Evolutionary conservation across 2,888 invertebrate genomes (phyloP).

Genomic region (Koerneria pararmatus): DNA sequence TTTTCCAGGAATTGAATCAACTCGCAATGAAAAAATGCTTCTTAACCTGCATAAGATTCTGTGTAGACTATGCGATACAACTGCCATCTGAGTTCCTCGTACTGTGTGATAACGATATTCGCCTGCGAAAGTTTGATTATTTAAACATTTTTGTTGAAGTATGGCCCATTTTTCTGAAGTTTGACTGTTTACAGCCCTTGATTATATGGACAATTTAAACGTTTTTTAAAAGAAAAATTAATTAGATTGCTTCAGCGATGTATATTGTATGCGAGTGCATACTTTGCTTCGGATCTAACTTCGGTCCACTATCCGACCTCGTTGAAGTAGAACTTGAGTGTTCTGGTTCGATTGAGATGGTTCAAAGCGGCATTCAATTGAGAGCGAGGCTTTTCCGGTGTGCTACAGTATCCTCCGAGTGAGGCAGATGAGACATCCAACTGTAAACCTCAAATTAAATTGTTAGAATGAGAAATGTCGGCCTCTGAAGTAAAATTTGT

Average conservation of each 20-base stretch:
- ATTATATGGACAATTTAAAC: no score
- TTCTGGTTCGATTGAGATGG: constrained; percentile 18
- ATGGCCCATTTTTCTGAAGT: no score
- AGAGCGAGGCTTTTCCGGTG: not conserved
- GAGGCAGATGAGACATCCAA: constrained; percentile 5
- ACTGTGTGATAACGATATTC: constrained; percentile 9
- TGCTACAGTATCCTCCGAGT: constrained; percentile 5
- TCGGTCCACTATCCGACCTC: no score
- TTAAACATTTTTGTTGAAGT: no score
- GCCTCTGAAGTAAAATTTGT: not conserved
- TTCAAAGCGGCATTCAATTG: constrained; percentile 10
- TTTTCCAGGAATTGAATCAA: no score
- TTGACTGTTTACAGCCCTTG: no score
- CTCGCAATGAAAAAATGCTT: no score
- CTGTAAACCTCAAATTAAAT: not conserved
- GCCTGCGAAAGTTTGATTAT: no score
- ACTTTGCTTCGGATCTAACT: no score
- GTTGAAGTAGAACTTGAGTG: constrained; percentile 16
- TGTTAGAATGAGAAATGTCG: not conserved
- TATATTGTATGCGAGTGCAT: no score
- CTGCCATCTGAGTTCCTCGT: constrained; percentile 19
- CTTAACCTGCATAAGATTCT: constrained; percentile 18
- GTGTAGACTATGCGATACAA: constrained; percentile 2
- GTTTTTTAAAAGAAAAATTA: no score
- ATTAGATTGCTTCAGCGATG: no score